Conservation (phyloP, 2,113 vertebrate species). For the Epinephelus moara region DNA sequence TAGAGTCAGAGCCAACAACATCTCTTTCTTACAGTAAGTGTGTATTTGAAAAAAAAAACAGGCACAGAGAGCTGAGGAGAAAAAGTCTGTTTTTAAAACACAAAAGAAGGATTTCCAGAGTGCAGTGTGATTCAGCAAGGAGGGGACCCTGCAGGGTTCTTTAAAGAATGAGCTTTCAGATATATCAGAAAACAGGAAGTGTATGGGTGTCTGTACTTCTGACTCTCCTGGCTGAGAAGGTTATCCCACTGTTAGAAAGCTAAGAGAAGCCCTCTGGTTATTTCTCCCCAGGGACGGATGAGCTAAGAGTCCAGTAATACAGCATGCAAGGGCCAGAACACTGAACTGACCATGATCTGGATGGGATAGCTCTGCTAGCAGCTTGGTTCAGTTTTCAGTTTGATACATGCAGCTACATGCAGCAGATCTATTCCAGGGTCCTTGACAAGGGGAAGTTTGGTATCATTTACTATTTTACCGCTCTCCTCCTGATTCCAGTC, state of each 20-base stretch:
- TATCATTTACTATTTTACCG: slow-evolving; percentile 34
- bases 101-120: not conserved
- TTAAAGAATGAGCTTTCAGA: slow-evolving; percentile 6
- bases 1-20: slow-evolving; percentile 1
- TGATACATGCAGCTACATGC: slow-evolving; percentile 8
- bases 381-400: not conserved
- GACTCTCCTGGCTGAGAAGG: slow-evolving; percentile 1
- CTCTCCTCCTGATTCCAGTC: slow-evolving; percentile 26
- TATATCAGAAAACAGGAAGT: not conserved
- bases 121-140: not conserved
- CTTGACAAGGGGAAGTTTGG: slow-evolving; percentile 36
- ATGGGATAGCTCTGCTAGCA: slow-evolving; percentile 5
- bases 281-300: slow-evolving; percentile 16
- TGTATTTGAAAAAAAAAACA: not conserved
- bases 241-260: slow-evolving; percentile 30
- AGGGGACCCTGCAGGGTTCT: not conserved
- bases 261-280: not conserved
- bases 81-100: not conserved
- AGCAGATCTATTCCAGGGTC: slow-evolving; percentile 22
- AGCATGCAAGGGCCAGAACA: slow-evolving; percentile 5
- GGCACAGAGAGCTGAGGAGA: not conserved
- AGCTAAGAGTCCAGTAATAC: slow-evolving; percentile 14
- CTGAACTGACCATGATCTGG: slow-evolving; percentile 8
- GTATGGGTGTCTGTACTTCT: slow-evolving; percentile 12
- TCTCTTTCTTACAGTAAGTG: not conserved